phyloP scores from a whole-genome alignment of 1,140 invertebrate genomes.

The Cheumatopsyche charites region DNA sequence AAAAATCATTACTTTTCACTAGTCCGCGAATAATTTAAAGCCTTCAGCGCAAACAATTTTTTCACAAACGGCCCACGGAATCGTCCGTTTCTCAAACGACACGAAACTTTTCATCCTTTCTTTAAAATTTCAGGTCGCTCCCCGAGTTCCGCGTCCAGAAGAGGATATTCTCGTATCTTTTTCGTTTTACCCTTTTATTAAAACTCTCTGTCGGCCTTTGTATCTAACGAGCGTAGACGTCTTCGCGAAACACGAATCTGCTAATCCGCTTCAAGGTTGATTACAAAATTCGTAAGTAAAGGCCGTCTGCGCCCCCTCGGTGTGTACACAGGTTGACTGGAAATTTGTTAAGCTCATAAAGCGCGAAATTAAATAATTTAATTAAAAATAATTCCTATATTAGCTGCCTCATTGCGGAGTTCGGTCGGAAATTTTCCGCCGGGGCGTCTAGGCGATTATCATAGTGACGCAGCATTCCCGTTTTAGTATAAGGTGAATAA shows the following conservation, averaged over 20 bases:
- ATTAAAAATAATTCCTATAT: too few species aligned
- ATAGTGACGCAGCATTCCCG: too few species aligned
- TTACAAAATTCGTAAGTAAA: slow-evolving; percentile 18
- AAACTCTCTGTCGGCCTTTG: slow-evolving; percentile 19
- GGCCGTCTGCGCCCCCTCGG: not conserved
- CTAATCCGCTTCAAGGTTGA: slow-evolving; percentile 17
- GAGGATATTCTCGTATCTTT: slow-evolving; percentile 30
- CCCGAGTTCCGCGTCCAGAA: not conserved
- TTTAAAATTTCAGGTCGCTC: not conserved
- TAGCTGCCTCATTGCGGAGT: too few species aligned
- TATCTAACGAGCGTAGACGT: slow-evolving; percentile 11
- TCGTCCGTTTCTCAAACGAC: not conserved
- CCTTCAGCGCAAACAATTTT: too few species aligned
- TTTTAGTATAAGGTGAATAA: too few species aligned
- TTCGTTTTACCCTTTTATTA: slow-evolving; percentile 36
- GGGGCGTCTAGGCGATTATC: too few species aligned
- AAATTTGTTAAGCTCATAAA: too few species aligned
- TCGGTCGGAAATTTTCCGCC: too few species aligned
- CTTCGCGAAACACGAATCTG: slow-evolving; percentile 4
- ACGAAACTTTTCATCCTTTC: slow-evolving; percentile 14
- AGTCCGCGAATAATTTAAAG: too few species aligned
- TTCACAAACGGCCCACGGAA: not conserved
- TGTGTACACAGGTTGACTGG: too few species aligned
- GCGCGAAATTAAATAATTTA: too few species aligned
- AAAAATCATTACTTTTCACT: too few species aligned